Evolutionary conservation across 2,113 vertebrate genomes (phyloP), one percentile per base, ranked within the genome.

Genomic region (Sialia sialis): DNA sequence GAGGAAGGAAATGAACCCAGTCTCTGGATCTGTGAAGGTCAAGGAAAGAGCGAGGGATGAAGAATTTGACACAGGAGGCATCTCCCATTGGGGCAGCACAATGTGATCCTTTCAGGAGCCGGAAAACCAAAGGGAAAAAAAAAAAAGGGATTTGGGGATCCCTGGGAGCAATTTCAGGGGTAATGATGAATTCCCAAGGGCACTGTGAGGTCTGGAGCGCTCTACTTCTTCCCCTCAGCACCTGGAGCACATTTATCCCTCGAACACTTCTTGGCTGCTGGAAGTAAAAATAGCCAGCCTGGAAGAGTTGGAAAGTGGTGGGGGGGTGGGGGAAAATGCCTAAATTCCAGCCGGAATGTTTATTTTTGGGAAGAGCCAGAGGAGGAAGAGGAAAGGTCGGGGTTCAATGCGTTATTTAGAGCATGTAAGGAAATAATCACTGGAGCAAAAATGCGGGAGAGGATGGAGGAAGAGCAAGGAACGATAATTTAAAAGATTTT

Each of bases 391-490:
- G 90, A 79, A 91, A 93, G 74, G 92, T 79, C 74, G 9, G 34
- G 74, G 95, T 68, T 95, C 92, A 93, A 93, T 60, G 93, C 22
- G 62, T 75, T 96, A 96, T 96, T 89, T 96, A 60, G 96, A 96
- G 96, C 96, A 96, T 96, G 96, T 96, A 96, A 96, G 95, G 93
- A 67, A 95, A 96, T 95, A 59, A 96, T 67, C 96, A 96, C 66
- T 91, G 93, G 89, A 96, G 96, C 95, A 96, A 87, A 87, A 92
- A 69, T 0, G n/a, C 48, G 66, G 75, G 75, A 77, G 68, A 86
- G 49, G 23, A 14, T 21, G 58, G 77, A 58, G 9, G 41, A 59
- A 75, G 51, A 49, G 8, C 44, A 14, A 81, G 52, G 36, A 78
- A 64, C 32, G 12, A 9, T 25, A 4, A 70, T 46, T 59, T 32